phyloP scores from a whole-genome alignment of 2,888 invertebrate genomes.

The Plebejus argus region DNA sequence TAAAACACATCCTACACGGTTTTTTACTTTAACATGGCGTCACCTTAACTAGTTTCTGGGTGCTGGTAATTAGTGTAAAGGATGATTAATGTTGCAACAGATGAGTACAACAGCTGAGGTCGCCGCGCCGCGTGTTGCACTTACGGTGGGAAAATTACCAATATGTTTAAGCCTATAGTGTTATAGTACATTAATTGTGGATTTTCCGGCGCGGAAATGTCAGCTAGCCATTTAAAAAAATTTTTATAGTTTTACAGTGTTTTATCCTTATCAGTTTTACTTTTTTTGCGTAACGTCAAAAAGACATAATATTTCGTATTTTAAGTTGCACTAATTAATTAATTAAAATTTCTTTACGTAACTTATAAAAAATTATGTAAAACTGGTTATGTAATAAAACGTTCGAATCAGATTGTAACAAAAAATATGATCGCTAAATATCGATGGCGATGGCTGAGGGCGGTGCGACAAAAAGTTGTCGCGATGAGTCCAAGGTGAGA shows the following conservation, averaged over 20 bases:
- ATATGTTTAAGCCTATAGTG: too few species aligned
- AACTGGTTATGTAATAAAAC: not conserved
- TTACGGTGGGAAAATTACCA: not conserved
- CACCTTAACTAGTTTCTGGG: not conserved
- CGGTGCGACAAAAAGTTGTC: not conserved
- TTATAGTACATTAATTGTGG: too few species aligned
- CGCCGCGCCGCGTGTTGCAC: not conserved
- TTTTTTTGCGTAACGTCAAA: too few species aligned
- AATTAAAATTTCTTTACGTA: not conserved
- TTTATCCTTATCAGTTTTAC: too few species aligned
- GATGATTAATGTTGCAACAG: slow-evolving; percentile 2
- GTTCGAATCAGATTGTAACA: not conserved
- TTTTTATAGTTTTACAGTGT: too few species aligned
- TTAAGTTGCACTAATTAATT: too few species aligned
- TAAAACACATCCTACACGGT: too few species aligned
- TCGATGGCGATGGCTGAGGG: not conserved
- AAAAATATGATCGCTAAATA: not conserved
- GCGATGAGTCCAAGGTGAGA: not conserved
- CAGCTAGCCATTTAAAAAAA: too few species aligned
- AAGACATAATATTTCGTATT: too few species aligned
- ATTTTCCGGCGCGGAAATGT: too few species aligned
- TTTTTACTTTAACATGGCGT: too few species aligned
- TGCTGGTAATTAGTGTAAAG: not conserved
- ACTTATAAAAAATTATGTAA: not conserved
- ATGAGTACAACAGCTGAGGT: not conserved